Conservation (phyloP, 2,888 invertebrate genomes). For the Torymus tubicola region DNA sequence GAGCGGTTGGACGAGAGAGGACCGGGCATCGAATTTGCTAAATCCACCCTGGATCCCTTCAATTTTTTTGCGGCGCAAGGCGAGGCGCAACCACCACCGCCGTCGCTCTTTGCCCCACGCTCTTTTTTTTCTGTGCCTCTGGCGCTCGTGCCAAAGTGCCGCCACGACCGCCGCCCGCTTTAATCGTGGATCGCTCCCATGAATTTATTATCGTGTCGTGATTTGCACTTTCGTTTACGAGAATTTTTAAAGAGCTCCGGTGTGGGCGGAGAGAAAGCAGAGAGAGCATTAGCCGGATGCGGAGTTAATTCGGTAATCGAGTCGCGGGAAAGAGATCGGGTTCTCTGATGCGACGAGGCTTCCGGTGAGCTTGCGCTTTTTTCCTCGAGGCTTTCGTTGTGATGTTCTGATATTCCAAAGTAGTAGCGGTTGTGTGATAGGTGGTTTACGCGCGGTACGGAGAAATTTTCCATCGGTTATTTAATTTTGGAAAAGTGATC, state of each 20-base stretch:
- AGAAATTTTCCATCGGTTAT: too few relatives aligned
- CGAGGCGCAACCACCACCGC: background rate
- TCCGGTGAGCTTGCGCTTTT: too few relatives aligned
- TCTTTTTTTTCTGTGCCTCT: constrained; percentile 8
- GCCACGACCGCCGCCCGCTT: background rate
- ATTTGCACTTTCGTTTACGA: constrained; percentile 42
- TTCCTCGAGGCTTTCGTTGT: too few relatives aligned
- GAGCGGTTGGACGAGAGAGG: background rate
- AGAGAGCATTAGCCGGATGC: too few relatives aligned
- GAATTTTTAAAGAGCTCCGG: constrained; percentile 1
- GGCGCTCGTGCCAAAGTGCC: constrained; percentile 18
- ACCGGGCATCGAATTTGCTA: constrained; percentile 33
- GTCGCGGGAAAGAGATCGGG: too few relatives aligned
- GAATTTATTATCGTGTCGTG: constrained; percentile 42
- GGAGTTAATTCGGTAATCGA: too few relatives aligned
- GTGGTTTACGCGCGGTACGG: too few relatives aligned
- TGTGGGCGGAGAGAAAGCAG: too few relatives aligned
- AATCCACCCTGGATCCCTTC: constrained; percentile 27
- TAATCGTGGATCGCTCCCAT: constrained; percentile 30
- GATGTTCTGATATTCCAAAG: too few relatives aligned
- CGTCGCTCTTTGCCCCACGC: background rate
- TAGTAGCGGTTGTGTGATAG: too few relatives aligned
- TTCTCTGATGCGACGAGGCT: too few relatives aligned
- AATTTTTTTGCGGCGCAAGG: constrained; percentile 17
- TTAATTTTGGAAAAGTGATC: too few relatives aligned